phyloP scores from a whole-genome alignment of 2,113 vertebrate species.

The Lepus timidus region DNA sequence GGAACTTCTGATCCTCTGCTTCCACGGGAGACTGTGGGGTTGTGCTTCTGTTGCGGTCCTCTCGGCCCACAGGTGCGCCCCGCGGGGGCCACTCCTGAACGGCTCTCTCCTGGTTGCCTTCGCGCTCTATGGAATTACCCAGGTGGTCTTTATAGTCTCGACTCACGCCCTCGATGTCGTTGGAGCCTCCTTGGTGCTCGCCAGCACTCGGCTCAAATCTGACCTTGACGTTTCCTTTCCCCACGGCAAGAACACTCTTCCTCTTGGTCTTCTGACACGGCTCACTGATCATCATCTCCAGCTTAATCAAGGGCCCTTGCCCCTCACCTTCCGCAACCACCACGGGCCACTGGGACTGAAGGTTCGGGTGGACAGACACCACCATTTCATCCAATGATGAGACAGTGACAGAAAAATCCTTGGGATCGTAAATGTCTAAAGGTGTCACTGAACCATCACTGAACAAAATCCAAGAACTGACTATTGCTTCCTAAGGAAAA shows the following conservation, averaged over 20 bases:
- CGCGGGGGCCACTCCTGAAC: slow-evolving; percentile 90
- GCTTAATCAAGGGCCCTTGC: slow-evolving; percentile 93
- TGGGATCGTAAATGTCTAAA: slow-evolving; percentile 95
- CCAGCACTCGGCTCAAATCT: slow-evolving; percentile 90
- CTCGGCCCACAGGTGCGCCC: slow-evolving; percentile 85
- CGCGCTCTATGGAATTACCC: slow-evolving; percentile 88
- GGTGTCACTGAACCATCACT: slow-evolving; percentile 96
- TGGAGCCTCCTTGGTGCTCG: slow-evolving; percentile 87
- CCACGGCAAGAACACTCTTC: slow-evolving; percentile 94
- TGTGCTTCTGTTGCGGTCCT: slow-evolving; percentile 92
- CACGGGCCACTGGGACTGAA: slow-evolving; percentile 89
- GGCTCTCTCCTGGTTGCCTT: slow-evolving; percentile 87
- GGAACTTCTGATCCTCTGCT: slow-evolving; percentile 84
- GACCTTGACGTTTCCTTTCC: slow-evolving; percentile 93
- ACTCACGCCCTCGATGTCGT: slow-evolving; percentile 85
- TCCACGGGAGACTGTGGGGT: slow-evolving; percentile 88
- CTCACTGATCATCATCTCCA: slow-evolving; percentile 97
- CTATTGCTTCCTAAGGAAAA: slow-evolving; percentile 92
- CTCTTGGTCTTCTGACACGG: slow-evolving; percentile 97
- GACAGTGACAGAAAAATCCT: slow-evolving; percentile 93
- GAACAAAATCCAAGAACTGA: slow-evolving; percentile 97
- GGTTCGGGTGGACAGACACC: slow-evolving; percentile 91
- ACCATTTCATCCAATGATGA: slow-evolving; percentile 95
- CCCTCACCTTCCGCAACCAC: slow-evolving; percentile 95
- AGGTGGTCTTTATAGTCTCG: slow-evolving; percentile 89